Evolutionary conservation across 2,797 vertebrate genomes (phyloP).

Genomic region (Hemitrygon akajei): DNA sequence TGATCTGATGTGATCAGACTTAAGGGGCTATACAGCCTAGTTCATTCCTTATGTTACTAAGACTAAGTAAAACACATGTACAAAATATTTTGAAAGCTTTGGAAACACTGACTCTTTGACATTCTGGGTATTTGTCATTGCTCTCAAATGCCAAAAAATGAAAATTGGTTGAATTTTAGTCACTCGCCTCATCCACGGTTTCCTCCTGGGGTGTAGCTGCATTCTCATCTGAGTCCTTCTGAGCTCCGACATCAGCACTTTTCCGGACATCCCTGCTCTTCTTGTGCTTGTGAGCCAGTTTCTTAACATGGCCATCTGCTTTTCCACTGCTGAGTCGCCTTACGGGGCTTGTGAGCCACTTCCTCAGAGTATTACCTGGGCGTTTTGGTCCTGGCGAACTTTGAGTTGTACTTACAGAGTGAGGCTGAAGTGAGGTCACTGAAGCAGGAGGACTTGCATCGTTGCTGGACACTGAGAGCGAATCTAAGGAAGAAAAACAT

Average conservation of each 20-base stretch:
- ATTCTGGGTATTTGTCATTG: neutral
- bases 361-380: slow-evolving; percentile 90
- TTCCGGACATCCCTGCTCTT: slow-evolving; percentile 91
- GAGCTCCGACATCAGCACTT: slow-evolving; percentile 77
- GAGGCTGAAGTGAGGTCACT: slow-evolving; percentile 81
- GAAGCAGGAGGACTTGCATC: slow-evolving; percentile 91
- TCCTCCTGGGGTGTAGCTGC: slow-evolving; percentile 94
- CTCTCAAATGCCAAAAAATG: neutral
- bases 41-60: no score
- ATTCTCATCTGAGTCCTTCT: slow-evolving; percentile 94
- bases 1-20: no score
- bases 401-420: slow-evolving; percentile 77
- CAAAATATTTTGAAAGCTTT: neutral
- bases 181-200: slow-evolving; percentile 84
- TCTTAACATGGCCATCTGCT: slow-evolving; percentile 92
- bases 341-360: slow-evolving; percentile 96
- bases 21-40: no score
- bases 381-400: slow-evolving; percentile 91
- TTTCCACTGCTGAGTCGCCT: slow-evolving; percentile 94
- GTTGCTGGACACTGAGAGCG: slow-evolving; percentile 88
- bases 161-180: neutral
- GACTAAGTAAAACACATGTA: neutral
- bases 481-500: slow-evolving; percentile 61
- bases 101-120: neutral
- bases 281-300: slow-evolving; percentile 93